Evolutionary conservation across 2,797 vertebrate genomes (phyloP).

Genomic region (Hylomyscus alleni): DNA sequence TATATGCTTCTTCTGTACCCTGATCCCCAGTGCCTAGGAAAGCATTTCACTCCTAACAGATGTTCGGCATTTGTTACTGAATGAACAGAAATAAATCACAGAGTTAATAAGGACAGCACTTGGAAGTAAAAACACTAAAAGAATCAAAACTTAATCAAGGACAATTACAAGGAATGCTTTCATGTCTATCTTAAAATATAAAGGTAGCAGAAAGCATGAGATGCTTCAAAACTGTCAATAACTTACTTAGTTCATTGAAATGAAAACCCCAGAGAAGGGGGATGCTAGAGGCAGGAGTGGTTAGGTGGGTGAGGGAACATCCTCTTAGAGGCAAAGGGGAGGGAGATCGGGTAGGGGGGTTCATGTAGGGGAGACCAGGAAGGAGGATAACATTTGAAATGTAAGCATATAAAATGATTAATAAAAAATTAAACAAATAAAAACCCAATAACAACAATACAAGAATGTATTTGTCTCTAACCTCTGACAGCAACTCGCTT

Average conservation of each 20-base stretch:
- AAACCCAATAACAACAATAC: constrained; percentile 24
- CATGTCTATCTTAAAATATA: constrained; percentile 23
- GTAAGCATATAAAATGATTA: not conserved
- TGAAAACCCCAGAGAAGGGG: not conserved
- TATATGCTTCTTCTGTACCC: not conserved
- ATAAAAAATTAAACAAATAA: not conserved
- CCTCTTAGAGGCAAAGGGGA: not conserved
- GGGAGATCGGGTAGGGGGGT: not conserved
- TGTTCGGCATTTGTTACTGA: constrained; percentile 50
- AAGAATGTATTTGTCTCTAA: constrained; percentile 25
- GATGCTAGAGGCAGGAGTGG: not conserved
- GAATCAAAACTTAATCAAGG: constrained; percentile 46
- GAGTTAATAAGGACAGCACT: not conserved
- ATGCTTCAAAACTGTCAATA: constrained; percentile 19
- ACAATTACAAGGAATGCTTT: constrained; percentile 58
- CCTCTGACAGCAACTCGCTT: constrained; percentile 35
- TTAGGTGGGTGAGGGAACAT: not conserved
- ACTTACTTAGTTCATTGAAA: constrained; percentile 36
- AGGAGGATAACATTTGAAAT: not conserved
- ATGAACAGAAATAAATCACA: constrained; percentile 41
- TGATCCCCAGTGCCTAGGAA: constrained; percentile 11
- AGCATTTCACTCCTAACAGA: constrained; percentile 56
- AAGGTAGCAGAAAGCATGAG: constrained; percentile 19
- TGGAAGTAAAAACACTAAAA: constrained; percentile 59
- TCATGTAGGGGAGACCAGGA: not conserved